Conservation (phyloP, 2,797 vertebrate species). For the Mormyrus proboscirostris region DNA sequence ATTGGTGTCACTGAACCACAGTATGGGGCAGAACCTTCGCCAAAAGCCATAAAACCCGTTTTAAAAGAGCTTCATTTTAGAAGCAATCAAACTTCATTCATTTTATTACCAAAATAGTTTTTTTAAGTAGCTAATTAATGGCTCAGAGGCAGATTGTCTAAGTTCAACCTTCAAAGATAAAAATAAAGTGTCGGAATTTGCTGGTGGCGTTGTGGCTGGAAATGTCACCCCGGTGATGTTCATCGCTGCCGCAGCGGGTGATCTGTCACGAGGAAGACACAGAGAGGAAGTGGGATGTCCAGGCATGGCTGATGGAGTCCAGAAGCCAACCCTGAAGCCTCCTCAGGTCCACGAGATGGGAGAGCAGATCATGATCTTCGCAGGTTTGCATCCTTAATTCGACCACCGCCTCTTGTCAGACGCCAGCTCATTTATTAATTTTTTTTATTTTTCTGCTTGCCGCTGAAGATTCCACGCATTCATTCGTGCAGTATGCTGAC, state of each 20-base stretch:
- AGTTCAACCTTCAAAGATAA: constrained; percentile 84
- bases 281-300: not conserved
- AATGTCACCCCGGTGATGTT: constrained; percentile 58
- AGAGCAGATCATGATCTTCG: not conserved
- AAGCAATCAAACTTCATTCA: constrained; percentile 84
- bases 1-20: not conserved
- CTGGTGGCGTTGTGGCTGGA: constrained; percentile 73
- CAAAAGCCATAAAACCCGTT: constrained; percentile 77
- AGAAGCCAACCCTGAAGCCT: not conserved
- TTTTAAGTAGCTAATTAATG: constrained; percentile 85
- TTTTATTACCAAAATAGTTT: constrained; percentile 85
- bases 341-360: not conserved
- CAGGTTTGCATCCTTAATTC: not conserved
- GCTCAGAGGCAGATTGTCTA: constrained; percentile 81
- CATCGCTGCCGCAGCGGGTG: not conserved
- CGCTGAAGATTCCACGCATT: not conserved
- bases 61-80: constrained; percentile 77
- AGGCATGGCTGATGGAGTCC: not conserved
- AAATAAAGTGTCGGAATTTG: constrained; percentile 76
- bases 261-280: not conserved
- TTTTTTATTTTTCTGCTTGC: not conserved
- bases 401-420: not conserved
- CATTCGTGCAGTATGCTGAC: not conserved
- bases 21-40: constrained; percentile 69
- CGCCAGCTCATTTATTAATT: not conserved